Evolutionary conservation across 2,113 vertebrate genomes (phyloP).

Genomic region (Crotalus tigris): DNA sequence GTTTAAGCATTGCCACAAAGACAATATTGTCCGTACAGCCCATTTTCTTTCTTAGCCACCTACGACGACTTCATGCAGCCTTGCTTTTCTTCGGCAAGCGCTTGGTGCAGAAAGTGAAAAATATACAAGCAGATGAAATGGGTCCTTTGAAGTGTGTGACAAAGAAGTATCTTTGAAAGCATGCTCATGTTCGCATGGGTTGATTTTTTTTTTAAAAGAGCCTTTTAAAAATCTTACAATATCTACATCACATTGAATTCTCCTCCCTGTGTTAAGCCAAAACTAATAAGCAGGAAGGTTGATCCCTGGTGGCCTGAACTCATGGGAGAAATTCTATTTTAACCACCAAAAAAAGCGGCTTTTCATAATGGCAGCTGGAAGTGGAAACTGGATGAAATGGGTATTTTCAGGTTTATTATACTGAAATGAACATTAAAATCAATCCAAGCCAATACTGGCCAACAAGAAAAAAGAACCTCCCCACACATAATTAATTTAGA

Average conservation of each 20-base stretch:
- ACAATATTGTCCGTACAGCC: slow-evolving; percentile 47
- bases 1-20: slow-evolving; percentile 44
- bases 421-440: not conserved
- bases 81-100: slow-evolving; percentile 34
- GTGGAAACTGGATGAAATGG: not conserved
- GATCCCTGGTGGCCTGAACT: not conserved
- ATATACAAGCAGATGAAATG: not conserved
- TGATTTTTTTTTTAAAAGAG: not conserved
- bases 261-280: not conserved
- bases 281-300: not conserved
- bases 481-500: not conserved
- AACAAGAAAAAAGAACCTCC: not conserved
- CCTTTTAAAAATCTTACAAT: not conserved
- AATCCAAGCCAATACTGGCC: not conserved
- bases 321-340: slow-evolving; percentile 12
- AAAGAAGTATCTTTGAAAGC: not conserved
- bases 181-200: not conserved
- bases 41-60: slow-evolving; percentile 50
- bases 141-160: not conserved
- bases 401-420: not conserved
- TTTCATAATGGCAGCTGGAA: not conserved
- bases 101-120: not conserved
- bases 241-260: not conserved
- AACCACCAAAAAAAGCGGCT: slow-evolving; percentile 5
- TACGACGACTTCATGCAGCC: slow-evolving; percentile 31